These are phyloP conservation scores for Nannobrachium achirus DNA, from an alignment of 2,113 vertebrate species.

Conservation along the genomic window DNA sequence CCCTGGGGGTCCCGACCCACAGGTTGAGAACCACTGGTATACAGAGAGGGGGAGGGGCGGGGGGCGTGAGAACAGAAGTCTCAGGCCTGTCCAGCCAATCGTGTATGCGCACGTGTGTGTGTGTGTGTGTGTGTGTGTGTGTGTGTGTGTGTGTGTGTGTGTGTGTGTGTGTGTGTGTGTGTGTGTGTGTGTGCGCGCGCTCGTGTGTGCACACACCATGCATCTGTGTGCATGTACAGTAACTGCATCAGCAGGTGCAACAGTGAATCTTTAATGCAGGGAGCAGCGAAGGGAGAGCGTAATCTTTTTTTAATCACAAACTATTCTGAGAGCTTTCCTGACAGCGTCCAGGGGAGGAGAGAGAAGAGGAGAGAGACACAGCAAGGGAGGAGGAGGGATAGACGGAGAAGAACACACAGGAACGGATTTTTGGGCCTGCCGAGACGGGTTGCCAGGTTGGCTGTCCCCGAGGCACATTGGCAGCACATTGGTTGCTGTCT, in stretches of 20 bases:
- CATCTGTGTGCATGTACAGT: constrained; percentile 23
- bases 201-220: too few relatives aligned
- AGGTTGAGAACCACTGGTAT: too few relatives aligned
- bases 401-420: constrained; percentile 30
- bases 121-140: constrained; percentile 4
- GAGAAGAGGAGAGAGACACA: background rate
- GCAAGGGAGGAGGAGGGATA: constrained; percentile 9
- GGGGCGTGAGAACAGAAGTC: too few relatives aligned
- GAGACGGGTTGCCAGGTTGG: constrained; percentile 66
- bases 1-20: too few relatives aligned
- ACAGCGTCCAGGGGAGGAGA: constrained; percentile 18
- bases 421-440: constrained; percentile 51
- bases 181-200: constrained; percentile 7
- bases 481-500: constrained; percentile 7
- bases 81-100: background rate
- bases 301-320: constrained; percentile 78
- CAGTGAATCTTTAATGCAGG: constrained; percentile 67
- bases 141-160: constrained; percentile 26
- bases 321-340: constrained; percentile 64
- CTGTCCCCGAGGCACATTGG: constrained; percentile 36
- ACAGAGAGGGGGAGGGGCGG: too few relatives aligned
- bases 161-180: constrained; percentile 7
- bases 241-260: background rate
- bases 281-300: too few relatives aligned
- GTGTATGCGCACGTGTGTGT: constrained; percentile 8